Evolutionary conservation across 2,888 invertebrate species (phyloP), one percentile per base, ranked within the genome.

Genomic region (Vesta saturnalis): DNA sequence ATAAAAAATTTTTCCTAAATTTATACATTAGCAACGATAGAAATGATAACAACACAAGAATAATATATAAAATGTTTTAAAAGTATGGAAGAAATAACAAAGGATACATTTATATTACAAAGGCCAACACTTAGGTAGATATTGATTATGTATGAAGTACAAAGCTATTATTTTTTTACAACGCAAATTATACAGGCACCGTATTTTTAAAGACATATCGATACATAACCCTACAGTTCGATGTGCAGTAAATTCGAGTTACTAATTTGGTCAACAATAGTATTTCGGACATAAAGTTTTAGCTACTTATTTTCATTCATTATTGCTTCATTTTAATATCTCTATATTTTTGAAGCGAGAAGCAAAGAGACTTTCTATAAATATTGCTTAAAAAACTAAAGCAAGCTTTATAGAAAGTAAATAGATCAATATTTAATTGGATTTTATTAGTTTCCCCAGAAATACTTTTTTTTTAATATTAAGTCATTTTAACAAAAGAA

Each of bases 161-260:
- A 62, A 61, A 67, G 67, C 67, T 67, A 67, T 39, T 19, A 39
- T 22, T 49, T n/a, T 30, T 43, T 54, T 22, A 62, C 62, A 67
- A 67, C 62, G 63, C 67, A 67, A 67, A 62, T 63, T 55, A 61
- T 23, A 23, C 69, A 69, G 69, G 69, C 69, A 69, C 69, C 64
- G 55, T 69, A 64, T 64, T 30, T 52, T 60, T 57, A 61, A 69
- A 63, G 68, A 64, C 64, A 67, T 64, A 56, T 68, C 58, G 39
- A 35, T 47, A 59, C 5, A 62, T 49, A 52, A 67, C 47, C 35
- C 69, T 69, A 65, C 43, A 65, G 67, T 71, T 68, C 68, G 71
- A 68, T 71, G 68, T 71, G 68, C 62, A 65, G 21, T 68, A 68
- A 67, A 70, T 70, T 70, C 70, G 70, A 67, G 57, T 67, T 64